A percentile compares a stretch with the other conserved stretches of the same genome.
These are phyloP conservation scores for Tridacna crocea DNA, from an alignment of 2,888 invertebrate genomes.

Conservation along the genomic window DNA sequence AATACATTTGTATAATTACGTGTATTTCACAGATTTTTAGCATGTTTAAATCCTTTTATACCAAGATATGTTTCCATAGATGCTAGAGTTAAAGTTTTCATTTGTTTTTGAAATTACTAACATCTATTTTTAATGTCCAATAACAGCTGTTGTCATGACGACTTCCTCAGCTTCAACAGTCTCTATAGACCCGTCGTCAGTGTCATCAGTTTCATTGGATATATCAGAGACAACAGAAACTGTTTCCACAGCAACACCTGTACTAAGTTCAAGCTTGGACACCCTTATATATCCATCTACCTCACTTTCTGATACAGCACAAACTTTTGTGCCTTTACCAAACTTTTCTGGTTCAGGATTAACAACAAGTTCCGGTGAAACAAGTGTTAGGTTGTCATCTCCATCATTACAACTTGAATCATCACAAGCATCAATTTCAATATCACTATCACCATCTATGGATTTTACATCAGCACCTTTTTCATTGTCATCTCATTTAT, in stretches of 20 bases:
- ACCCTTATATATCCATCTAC: conserved; percentile 3
- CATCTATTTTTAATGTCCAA: conserved; percentile 9
- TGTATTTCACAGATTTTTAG: too few species aligned
- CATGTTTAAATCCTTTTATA: neutral
- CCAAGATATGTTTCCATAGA: too few species aligned
- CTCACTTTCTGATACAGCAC: neutral
- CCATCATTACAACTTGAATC: too few species aligned
- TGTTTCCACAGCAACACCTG: neutral
- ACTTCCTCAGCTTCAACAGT: neutral
- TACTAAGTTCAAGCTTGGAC: neutral
- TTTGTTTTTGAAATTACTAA: neutral
- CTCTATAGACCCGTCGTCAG: neutral
- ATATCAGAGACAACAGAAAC: neutral
- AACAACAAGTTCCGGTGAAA: neutral
- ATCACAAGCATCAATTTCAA: too few species aligned
- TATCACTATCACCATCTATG: too few species aligned
- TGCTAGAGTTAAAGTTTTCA: too few species aligned
- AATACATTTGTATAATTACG: too few species aligned
- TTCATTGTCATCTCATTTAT: too few species aligned
- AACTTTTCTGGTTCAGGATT: neutral
- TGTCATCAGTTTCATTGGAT: neutral
- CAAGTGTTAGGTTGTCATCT: too few species aligned
- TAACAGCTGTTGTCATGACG: conserved; percentile 5
- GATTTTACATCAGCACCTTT: too few species aligned
- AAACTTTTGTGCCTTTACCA: neutral